Conservation (phyloP, 2,113 vertebrate species). For the Corythornis vintsioides region DNA sequence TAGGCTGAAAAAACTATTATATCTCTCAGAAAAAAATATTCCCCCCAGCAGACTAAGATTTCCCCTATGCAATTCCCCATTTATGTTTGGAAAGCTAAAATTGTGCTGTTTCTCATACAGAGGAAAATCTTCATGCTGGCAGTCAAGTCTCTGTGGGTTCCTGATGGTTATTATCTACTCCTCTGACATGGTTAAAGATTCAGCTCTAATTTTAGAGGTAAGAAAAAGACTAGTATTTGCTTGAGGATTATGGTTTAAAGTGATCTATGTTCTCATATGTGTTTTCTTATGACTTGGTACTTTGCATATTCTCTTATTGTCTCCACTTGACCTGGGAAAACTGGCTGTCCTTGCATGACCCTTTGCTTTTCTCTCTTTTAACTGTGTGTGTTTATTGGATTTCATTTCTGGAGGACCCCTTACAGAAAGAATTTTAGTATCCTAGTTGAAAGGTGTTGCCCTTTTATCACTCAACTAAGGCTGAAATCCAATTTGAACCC, state of each 20-base stretch:
- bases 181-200: background rate
- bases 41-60: background rate
- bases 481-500: constrained; percentile 31
- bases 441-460: background rate
- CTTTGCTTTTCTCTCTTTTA: constrained; percentile 1
- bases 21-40: background rate
- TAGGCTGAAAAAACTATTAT: background rate
- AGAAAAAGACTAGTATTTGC: background rate
- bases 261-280: background rate
- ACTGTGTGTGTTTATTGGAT: background rate
- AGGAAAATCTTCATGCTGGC: background rate
- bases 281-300: background rate
- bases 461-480: background rate
- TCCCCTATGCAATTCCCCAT: background rate
- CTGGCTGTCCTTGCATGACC: background rate
- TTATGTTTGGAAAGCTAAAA: constrained; percentile 23
- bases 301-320: background rate
- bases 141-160: background rate
- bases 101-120: background rate
- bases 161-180: constrained; percentile 13
- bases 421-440: background rate
- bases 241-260: background rate
- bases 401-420: constrained; percentile 9
- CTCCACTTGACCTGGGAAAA: background rate
- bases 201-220: constrained; percentile 16